Base-by-base conservation (phyloP, 2,888 invertebrate species). In the Chrysopilus asiliformis region DNA sequence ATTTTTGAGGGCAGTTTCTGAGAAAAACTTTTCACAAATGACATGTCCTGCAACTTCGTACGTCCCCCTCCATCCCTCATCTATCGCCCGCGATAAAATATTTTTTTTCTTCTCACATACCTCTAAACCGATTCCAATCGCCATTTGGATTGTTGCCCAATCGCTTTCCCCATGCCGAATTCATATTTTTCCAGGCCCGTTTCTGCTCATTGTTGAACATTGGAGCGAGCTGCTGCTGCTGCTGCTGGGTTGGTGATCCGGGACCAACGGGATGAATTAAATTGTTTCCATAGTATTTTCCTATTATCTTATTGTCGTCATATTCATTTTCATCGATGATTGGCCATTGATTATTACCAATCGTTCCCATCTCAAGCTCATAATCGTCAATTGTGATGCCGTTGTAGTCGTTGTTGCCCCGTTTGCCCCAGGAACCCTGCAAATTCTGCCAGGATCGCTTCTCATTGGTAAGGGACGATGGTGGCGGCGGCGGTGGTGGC, bases 91-190 rank as follows among this genome's bases (percentile, higher is more conserved):
- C n/a, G n/a, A n/a, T n/a, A n/a, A n/a, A n/a, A n/a, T n/a, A n/a
- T n/a, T n/a, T n/a, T n/a, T n/a, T n/a, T n/a, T n/a, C n/a, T n/a
- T n/a, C n/a, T n/a, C 18, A 39, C 52, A 46, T 45, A 68, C 70
- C 72, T 55, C 68, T 58, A 49, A 71, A 70, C 53, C 69, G 71
- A 41, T 68, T 68, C 72, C 73, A 73, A 44, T 65, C 59, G 14
- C 32, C 35, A 17, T 24, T 37, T 25, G 35, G 52, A 44, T 57
- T 58, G 3, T 50, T 53, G 40, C 68, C 70, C 4, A 74, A 71
- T 39, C 79, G 67, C 61, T 81, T 81, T 49, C 80, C 81, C 80
- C 80, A 81, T 13, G 76, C 74, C n/a, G 72, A 76, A 53, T 74
- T 74, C 55, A 79, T 68, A 29, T 73, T 70, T 35, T 71, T 73